phyloP scores from a whole-genome alignment of 2,888 invertebrate genomes.

The Polyommatus icarus region DNA sequence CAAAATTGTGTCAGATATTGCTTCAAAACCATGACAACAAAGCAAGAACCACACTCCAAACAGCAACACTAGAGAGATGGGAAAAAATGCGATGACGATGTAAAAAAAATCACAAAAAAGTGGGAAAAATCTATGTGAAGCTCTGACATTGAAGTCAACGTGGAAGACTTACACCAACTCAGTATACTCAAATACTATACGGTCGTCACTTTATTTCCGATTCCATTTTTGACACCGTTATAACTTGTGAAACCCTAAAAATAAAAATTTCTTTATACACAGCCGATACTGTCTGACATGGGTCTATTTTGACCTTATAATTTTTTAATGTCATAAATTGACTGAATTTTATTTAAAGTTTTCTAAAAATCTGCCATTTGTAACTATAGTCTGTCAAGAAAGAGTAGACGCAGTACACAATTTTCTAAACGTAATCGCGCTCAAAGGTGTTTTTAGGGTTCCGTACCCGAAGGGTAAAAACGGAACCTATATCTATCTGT shows the following conservation, averaged over 20 bases:
- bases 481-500: too few relatives aligned
- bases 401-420: too few relatives aligned
- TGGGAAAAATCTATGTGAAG: constrained; percentile 46
- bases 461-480: too few relatives aligned
- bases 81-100: constrained; percentile 15
- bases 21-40: constrained; percentile 10
- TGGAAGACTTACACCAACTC: constrained; percentile 65
- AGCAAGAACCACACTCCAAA: constrained; percentile 22
- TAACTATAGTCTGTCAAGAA: too few relatives aligned
- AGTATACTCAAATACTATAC: constrained; percentile 65
- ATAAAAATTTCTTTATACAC: constrained; percentile 49
- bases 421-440: too few relatives aligned
- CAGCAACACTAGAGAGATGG: not conserved
- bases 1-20: not conserved
- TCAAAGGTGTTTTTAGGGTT: too few relatives aligned
- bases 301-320: not conserved
- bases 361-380: too few relatives aligned
- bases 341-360: too few relatives aligned
- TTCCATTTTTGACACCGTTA: constrained; percentile 77
- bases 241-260: constrained; percentile 80
- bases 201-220: constrained; percentile 73
- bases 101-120: constrained; percentile 31
- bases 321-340: not conserved
- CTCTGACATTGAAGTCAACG: constrained; percentile 47
- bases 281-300: not conserved